Base-by-base conservation (phyloP, 2,888 invertebrate species). In the Neoascia interrupta region DNA sequence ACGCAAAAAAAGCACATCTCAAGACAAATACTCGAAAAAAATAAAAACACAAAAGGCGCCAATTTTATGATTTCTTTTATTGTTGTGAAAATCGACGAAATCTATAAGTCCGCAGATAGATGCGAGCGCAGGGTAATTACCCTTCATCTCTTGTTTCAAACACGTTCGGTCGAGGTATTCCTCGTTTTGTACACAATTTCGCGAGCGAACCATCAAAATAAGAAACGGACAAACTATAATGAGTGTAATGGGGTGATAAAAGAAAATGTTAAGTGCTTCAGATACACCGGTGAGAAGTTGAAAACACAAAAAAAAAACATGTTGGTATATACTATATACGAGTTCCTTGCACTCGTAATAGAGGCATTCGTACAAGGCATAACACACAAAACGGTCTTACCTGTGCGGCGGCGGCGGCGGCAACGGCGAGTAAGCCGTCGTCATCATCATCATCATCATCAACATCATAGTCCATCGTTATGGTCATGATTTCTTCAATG, bases 191-290 rank as follows among this genome's bases (percentile, higher is more conserved):
- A 10, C n/a, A n/a, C n/a, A n/a, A 26, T 31, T 66, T 21, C 36
- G 34, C 66, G 16, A 34, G n/a, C n/a, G 19, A 18, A 64, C 34
- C 64, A 36, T 47, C 54, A 54, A 61, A 61, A 61, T 70, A 45
- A 51, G 70, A 70, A 70, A 70, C 61, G 61, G 15, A 70, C 70
- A 68, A 68, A 79, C 79, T 39, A 68, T 79, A 79, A 79, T 79
- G 79, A 79, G 79, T 79, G 73, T 79, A 79, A 79, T 79, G 73
- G 79, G 79, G 79, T 79, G 79, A 79, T 79, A 79, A 79, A 79
- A 79, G 79, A 79, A 79, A 79, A 79, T 79, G 79, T 73, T 73
- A 79, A 79, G 79, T 79, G 79, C 79, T 73, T 73, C 41, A 54
- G 73, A 66, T 73, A 61, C 72, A 66, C 58, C 61, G 70, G 58